Conservation (phyloP, 1,140 invertebrate species). For the Drosophila rufa region DNA sequence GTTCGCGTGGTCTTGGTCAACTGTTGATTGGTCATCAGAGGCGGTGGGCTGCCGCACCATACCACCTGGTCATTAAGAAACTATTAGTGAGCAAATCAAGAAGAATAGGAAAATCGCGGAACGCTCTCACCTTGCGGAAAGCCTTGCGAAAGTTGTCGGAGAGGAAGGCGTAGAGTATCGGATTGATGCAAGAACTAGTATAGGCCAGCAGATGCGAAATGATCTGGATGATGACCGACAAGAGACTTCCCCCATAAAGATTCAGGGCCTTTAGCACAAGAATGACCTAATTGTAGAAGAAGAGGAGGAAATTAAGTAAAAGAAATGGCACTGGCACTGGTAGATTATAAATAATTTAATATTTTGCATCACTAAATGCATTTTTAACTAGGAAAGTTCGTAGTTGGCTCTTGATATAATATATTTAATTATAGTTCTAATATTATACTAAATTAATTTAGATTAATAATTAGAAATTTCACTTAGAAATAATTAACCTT, state of each 20-base stretch:
- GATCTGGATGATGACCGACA: slow-evolving; percentile 92
- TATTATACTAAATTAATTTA: too few species aligned
- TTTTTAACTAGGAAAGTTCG: too few species aligned
- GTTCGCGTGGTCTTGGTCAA: slow-evolving; percentile 82
- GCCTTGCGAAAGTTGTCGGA: slow-evolving; percentile 94
- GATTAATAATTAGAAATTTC: too few species aligned
- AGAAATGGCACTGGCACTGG: too few species aligned
- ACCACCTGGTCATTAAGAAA: slow-evolving; percentile 55
- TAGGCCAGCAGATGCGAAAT: slow-evolving; percentile 96
- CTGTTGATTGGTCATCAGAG: slow-evolving; percentile 72
- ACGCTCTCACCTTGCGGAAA: slow-evolving; percentile 88
- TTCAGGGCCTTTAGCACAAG: slow-evolving; percentile 92
- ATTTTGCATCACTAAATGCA: background rate
- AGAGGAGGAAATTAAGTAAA: too few species aligned
- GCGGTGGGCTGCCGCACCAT: slow-evolving; percentile 80
- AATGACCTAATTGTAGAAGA: slow-evolving; percentile 87
- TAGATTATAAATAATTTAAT: background rate
- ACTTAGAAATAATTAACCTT: too few species aligned
- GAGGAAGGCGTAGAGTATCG: slow-evolving; percentile 96
- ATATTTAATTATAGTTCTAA: too few species aligned
- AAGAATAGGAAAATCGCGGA: too few species aligned
- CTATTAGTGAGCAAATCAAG: background rate
- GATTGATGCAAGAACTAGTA: slow-evolving; percentile 97
- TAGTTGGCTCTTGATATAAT: too few species aligned
- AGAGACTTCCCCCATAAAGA: slow-evolving; percentile 88